phyloP scores from a whole-genome alignment of 2,113 vertebrate genomes.

The Lepidothrix coronata region DNA sequence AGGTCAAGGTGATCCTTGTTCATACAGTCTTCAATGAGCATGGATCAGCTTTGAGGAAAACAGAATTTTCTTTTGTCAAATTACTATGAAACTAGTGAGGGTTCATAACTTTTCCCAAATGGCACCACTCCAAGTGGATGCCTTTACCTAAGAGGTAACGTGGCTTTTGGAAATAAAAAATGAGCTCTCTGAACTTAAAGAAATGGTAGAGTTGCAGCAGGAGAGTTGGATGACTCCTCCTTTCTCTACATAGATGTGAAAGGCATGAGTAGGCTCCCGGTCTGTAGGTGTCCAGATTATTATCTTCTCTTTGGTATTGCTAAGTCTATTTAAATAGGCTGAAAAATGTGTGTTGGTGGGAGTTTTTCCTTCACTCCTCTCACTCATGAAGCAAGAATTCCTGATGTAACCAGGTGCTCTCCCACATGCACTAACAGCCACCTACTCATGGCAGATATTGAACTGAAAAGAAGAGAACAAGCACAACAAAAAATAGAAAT shows the following conservation, averaged over 20 bases:
- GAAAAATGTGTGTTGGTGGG: not conserved
- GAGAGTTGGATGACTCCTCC: not conserved
- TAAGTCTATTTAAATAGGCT: not conserved
- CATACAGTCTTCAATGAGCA: not conserved
- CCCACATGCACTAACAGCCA: not conserved
- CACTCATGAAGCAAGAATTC: constrained; percentile 26
- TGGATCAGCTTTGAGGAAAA: not conserved
- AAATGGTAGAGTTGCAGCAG: not conserved
- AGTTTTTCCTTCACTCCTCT: constrained; percentile 43
- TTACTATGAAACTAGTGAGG: not conserved
- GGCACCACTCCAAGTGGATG: not conserved
- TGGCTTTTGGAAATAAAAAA: not conserved
- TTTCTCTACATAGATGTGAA: not conserved
- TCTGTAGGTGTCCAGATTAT: constrained; percentile 9
- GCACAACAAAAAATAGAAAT: not conserved
- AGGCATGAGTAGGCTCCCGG: not conserved
- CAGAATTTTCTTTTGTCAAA: not conserved
- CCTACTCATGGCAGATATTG: not conserved
- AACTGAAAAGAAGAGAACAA: not conserved
- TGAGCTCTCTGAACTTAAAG: not conserved
- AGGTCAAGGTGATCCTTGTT: not conserved
- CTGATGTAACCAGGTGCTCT: constrained; percentile 16
- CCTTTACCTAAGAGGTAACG: rapidly evolving
- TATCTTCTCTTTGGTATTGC: not conserved
- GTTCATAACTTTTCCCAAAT: not conserved